Evolutionary conservation across 1,140 invertebrate genomes (phyloP), one percentile per base, ranked within the genome.

Genomic region (Sipha flava): DNA sequence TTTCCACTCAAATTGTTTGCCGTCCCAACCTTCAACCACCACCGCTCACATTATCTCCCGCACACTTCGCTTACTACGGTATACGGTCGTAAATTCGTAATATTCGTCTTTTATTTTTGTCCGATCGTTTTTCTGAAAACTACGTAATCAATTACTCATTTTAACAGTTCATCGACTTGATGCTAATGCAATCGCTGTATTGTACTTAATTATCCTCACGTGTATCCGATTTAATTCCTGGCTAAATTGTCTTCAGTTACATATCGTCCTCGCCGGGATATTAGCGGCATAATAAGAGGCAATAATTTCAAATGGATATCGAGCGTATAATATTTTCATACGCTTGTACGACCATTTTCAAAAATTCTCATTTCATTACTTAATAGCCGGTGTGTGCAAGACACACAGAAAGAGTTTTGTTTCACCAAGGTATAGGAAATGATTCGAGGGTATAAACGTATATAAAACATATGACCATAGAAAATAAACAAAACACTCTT

Each of bases 401-500:
- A 21, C 49, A 23, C n/a, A 21, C 5, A 62, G 9, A 31, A 62
- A n/a, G 16, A 34, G 31, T 62, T 34, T 23, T 9, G 57, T 31
- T n/a, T n/a, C 5, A 62, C 26, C 7, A 26, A 10, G 21, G 21
- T 5, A n/a, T 12, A 37, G 34, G 59, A n/a, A 64, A 64, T 37
- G 21, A 40, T 23, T 66, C 2, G 5, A 6, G 43, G 37, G 29
- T 49, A 49, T n/a, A n/a, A n/a, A n/a, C n/a, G n/a, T n/a, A n/a
- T n/a, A n/a, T n/a, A n/a, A n/a, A n/a, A 49, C 1, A 72, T 31
- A 26, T 16, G 37, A 52, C 26, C 52, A 54, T 29, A 37, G 7
- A 31, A 37, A 34, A 75, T 52, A 75, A 52, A 75, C 70, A 75
- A 75, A 54, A 75, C 49, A 75, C 49, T 40, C 49, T 75, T n/a